Evolutionary conservation across 1,140 invertebrate genomes (phyloP), one percentile per base, ranked within the genome.

Genomic region (Pseudomyrmex concolor): DNA sequence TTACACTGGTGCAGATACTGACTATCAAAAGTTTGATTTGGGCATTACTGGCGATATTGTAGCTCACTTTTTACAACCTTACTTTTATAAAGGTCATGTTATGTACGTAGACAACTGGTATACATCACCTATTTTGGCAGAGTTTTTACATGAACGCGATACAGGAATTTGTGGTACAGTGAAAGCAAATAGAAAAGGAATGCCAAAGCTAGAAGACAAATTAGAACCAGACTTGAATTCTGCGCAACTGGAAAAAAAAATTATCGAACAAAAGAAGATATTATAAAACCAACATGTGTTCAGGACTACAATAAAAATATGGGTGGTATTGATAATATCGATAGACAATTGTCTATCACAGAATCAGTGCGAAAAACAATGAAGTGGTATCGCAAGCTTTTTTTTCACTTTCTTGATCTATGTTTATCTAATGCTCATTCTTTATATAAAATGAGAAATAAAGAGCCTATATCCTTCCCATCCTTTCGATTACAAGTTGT

Each of bases 271-370:
- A 43, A 59, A 3, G 74, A 88, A 83, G 59, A 85, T 60, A 84
- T 84, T 59, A 50, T 72, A 7, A 91, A 91, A 87, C 86, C 87
- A n/a, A 80, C 51, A 54, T 89, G 85, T 54, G 84, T 90, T 45
- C 25, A 89, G 2, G 76, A 90, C 13, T 91, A 91, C 72, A 92
- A 91, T 83, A 4, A 45, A 48, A 48, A 50, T 48, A 66, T 66
- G 48, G 54, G 54, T 15, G 54, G 54, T 55, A 15, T 55, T 15
- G 54, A 57, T 78, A 25, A 78, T 67, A 51, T 62, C 19, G 17
- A 82, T 72, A 57, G 50, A 72, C 67, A 78, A 19, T n/a, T 19
- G 43, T 59, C 19, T 57, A 59, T 73, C 4, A 73, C 5, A 59
- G 59, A 72, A 48, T 48, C 48, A 50, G 70, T 73, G 10, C 7